Conservation (phyloP, 1,140 invertebrate species). For the Branchinecta lynchi region DNA sequence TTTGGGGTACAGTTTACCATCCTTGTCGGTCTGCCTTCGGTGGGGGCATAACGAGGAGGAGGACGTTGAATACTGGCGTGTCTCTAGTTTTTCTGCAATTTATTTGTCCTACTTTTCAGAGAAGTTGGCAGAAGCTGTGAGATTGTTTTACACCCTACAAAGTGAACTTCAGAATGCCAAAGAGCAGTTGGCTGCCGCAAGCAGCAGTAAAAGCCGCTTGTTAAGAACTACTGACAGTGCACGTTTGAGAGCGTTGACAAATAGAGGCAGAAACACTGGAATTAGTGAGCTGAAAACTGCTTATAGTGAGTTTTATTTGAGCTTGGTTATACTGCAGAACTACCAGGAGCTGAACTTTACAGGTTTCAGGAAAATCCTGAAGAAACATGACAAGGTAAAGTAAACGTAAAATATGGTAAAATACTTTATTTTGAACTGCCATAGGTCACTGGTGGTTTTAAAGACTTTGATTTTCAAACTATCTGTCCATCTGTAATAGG, state of each 20-base stretch:
- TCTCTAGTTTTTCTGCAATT: neutral
- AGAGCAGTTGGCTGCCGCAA: slow-evolving; percentile 15
- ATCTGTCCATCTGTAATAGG: no score
- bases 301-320: slow-evolving; percentile 98
- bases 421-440: neutral
- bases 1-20: no score
- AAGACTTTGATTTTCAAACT: no score
- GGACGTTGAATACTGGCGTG: no score
- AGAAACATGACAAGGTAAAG: slow-evolving; percentile 95
- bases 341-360: slow-evolving; percentile 90
- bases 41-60: no score
- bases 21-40: no score
- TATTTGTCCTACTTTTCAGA: slow-evolving; percentile 40
- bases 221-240: no score
- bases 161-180: slow-evolving; percentile 58
- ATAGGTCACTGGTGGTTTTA: no score
- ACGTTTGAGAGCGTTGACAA: slow-evolving; percentile 24
- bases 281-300: slow-evolving; percentile 89
- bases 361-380: slow-evolving; percentile 98
- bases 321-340: slow-evolving; percentile 69
- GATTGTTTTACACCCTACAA: slow-evolving; percentile 79
- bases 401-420: slow-evolving; percentile 14
- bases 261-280: slow-evolving; percentile 30
- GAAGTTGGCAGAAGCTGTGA: slow-evolving; percentile 89
- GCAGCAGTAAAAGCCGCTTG: no score